Evolutionary conservation across 2,113 vertebrate species (phyloP).

Genomic region (Paramisgurnus dabryanus): DNA sequence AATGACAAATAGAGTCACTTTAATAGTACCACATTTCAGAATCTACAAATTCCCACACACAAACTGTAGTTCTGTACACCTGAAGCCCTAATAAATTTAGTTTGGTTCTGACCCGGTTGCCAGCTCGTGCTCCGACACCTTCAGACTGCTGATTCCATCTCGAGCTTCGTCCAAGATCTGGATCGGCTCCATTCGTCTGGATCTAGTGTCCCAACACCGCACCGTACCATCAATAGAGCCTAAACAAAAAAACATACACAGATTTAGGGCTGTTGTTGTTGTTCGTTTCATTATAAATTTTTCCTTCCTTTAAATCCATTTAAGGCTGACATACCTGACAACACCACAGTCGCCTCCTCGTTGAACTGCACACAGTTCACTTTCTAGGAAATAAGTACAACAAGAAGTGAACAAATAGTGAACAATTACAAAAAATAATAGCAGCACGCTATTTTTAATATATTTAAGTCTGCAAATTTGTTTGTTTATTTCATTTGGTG

Average conservation of each 20-base stretch:
- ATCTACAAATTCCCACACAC: too few relatives aligned
- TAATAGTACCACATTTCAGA: not conserved
- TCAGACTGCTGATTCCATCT: conserved; percentile 89
- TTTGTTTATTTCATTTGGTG: too few relatives aligned
- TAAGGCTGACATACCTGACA: conserved; percentile 82
- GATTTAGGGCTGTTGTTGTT: too few relatives aligned
- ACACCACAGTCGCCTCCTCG: conserved; percentile 85
- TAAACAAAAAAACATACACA: conserved; percentile 47
- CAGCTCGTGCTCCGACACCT: conserved; percentile 84
- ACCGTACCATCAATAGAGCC: conserved; percentile 89
- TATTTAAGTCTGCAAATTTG: too few relatives aligned
- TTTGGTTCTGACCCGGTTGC: conserved; percentile 82
- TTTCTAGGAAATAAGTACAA: conserved; percentile 69
- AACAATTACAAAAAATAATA: not conserved
- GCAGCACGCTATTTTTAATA: too few relatives aligned
- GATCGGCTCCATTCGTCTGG: conserved; percentile 80
- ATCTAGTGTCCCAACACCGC: conserved; percentile 90
- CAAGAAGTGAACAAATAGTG: not conserved
- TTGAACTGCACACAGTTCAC: conserved; percentile 93
- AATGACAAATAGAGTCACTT: not conserved
- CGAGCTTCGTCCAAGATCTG: conserved; percentile 85
- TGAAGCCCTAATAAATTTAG: not conserved
- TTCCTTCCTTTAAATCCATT: not conserved
- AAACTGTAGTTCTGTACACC: too few relatives aligned
- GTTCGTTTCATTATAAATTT: too few relatives aligned